Conservation (phyloP, 2,113 vertebrate species). For the Pyxicephalus adspersus region DNA sequence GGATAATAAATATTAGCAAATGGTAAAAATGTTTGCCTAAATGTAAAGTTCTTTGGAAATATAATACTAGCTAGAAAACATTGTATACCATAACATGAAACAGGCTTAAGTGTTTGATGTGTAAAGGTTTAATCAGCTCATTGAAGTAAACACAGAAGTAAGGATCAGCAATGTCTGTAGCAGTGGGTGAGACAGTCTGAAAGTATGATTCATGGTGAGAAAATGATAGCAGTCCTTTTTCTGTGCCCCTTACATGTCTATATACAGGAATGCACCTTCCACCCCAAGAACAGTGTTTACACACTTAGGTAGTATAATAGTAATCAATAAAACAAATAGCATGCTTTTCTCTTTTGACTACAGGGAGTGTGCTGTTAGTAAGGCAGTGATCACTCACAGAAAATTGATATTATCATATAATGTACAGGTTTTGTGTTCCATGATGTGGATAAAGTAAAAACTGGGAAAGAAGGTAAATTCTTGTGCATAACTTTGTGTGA, state of each 20-base stretch:
- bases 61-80: neutral
- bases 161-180: conserved; percentile 5
- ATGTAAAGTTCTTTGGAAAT: too few species aligned
- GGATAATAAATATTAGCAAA: too few species aligned
- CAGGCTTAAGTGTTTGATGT: neutral
- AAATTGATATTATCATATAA: too few species aligned
- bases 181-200: conserved; percentile 5
- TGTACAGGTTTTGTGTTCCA: too few species aligned
- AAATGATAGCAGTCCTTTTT: conserved; percentile 1
- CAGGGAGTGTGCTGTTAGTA: neutral
- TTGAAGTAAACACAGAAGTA: neutral
- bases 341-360: neutral
- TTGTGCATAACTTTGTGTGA: too few species aligned
- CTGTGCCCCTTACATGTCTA: neutral
- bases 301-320: conserved; percentile 12
- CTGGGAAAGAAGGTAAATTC: too few species aligned
- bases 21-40: too few species aligned
- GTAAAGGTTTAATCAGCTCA: conserved; percentile 12
- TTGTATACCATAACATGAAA: conserved; percentile 14
- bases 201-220: conserved; percentile 30
- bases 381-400: neutral
- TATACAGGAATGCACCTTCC: conserved; percentile 41
- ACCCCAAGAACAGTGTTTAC: conserved; percentile 15
- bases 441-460: too few species aligned
- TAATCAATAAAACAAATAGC: conserved; percentile 43